phyloP scores from a whole-genome alignment of 2,888 invertebrate genomes.

The Stegana nigrithorax region DNA sequence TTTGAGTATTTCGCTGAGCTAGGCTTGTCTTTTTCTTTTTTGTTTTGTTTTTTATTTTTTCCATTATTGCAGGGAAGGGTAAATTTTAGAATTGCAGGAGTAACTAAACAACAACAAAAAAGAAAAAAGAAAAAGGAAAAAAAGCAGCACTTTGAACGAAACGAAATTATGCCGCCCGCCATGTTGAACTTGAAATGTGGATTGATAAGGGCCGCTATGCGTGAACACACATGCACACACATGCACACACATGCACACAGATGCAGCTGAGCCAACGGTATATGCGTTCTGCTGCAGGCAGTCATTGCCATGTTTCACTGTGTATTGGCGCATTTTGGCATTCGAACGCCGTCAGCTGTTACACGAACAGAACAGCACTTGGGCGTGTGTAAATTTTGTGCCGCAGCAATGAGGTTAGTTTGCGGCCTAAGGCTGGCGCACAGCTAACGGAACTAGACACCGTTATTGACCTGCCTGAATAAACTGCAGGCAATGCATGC shows the following conservation, averaged over 20 bases:
- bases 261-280: too few species aligned
- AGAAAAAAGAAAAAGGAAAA: slow-evolving; percentile 22
- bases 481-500: too few species aligned
- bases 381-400: too few species aligned
- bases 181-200: slow-evolving; percentile 64
- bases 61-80: neutral
- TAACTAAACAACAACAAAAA: neutral
- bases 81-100: slow-evolving; percentile 4
- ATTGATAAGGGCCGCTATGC: slow-evolving; percentile 64
- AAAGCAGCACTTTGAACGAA: slow-evolving; percentile 3
- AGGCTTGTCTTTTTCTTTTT: neutral
- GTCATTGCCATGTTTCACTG: too few species aligned
- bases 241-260: neutral
- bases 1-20: too few species aligned
- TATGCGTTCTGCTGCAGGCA: too few species aligned
- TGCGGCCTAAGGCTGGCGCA: too few species aligned
- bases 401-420: too few species aligned
- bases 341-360: slow-evolving; percentile 7
- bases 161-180: slow-evolving; percentile 57
- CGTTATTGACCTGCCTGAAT: too few species aligned
- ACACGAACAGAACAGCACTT: too few species aligned
- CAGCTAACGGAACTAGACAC: too few species aligned
- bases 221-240: slow-evolving; percentile 25
- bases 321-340: too few species aligned
- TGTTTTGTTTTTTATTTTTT: neutral